Conservation (phyloP, 2,797 vertebrate species). For the Smutsia temminckii region DNA sequence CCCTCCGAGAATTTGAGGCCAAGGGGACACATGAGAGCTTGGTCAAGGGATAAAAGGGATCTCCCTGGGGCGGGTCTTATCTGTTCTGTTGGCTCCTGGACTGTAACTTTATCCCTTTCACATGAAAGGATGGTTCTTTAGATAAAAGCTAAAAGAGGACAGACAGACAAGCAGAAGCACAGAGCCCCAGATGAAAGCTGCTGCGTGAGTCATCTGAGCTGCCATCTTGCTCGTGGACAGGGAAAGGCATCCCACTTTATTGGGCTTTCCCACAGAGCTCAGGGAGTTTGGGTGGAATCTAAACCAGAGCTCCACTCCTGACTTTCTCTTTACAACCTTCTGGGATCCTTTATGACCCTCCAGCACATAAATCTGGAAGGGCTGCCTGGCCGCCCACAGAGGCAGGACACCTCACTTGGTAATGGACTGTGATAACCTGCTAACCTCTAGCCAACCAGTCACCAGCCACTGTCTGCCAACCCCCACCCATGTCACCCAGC, state of each 20-base stretch:
- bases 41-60: background rate
- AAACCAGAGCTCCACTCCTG: constrained; percentile 12
- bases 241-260: background rate
- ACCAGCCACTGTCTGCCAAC: constrained; percentile 6
- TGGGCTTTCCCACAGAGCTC: background rate
- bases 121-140: constrained; percentile 46
- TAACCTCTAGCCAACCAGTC: constrained; percentile 34
- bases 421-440: constrained; percentile 54
- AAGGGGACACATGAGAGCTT: background rate
- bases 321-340: constrained; percentile 54
- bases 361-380: constrained; percentile 56
- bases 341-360: constrained; percentile 48
- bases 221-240: background rate
- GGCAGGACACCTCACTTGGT: constrained; percentile 11
- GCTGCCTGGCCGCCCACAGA: constrained; percentile 21
- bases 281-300: background rate
- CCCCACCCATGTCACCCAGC: background rate
- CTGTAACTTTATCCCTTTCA: constrained; percentile 38
- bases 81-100: background rate
- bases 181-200: constrained; percentile 38
- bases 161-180: background rate
- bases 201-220: background rate
- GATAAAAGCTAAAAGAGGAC: constrained; percentile 49
- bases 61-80: background rate
- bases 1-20: background rate